phyloP scores from a whole-genome alignment of 2,888 invertebrate species.

The Lissocephala sabroskyi region DNA sequence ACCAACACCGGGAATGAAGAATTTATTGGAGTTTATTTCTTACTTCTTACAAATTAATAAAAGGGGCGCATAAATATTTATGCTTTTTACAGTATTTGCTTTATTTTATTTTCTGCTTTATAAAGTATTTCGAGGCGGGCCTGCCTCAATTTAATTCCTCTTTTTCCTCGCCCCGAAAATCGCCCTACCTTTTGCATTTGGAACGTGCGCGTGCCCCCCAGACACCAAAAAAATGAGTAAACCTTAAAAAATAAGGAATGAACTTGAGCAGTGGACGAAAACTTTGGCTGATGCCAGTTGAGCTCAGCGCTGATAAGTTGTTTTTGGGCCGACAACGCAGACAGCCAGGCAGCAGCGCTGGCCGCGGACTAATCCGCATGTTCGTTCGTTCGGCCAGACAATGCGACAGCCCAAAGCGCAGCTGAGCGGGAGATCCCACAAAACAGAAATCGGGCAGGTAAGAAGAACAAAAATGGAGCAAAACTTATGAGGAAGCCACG shows the following conservation, averaged over 20 bases:
- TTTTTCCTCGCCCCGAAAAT: neutral
- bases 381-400: conserved; percentile 24
- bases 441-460: too few relatives aligned
- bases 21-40: too few relatives aligned
- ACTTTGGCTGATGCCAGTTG: conserved; percentile 12
- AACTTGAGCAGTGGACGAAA: too few relatives aligned
- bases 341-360: conserved; percentile 37
- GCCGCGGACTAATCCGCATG: conserved; percentile 27
- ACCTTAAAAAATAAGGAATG: too few relatives aligned
- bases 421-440: conserved; percentile 45
- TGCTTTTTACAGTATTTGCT: too few relatives aligned
- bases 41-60: too few relatives aligned
- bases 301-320: conserved; percentile 13
- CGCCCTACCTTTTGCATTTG: conserved; percentile 34
- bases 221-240: conserved; percentile 16
- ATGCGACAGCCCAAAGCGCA: conserved; percentile 29
- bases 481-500: conserved; percentile 59
- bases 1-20: too few relatives aligned
- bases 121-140: too few relatives aligned
- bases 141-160: too few relatives aligned
- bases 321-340: neutral
- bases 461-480: conserved; percentile 46
- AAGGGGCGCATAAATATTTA: too few relatives aligned
- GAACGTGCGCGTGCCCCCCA: conserved; percentile 54
- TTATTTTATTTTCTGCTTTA: too few relatives aligned